These are phyloP conservation scores for Archivesica marissinica DNA, from an alignment of 1,140 invertebrate genomes.

Conservation along the genomic window DNA sequence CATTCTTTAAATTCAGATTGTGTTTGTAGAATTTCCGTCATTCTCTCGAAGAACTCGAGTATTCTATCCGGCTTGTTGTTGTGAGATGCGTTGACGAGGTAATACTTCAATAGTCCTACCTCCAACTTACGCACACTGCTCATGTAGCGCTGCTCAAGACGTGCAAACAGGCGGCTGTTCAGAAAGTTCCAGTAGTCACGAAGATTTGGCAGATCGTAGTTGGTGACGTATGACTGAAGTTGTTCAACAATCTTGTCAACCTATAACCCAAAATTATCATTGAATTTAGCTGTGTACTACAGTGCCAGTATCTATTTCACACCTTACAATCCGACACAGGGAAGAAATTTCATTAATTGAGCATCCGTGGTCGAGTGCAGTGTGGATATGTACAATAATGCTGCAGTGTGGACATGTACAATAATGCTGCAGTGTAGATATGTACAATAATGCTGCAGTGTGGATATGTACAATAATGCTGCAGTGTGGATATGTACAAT, in stretches of 20 bases:
- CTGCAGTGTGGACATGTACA: too few relatives aligned
- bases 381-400: too few relatives aligned
- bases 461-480: too few relatives aligned
- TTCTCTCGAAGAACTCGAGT: slow-evolving; percentile 94
- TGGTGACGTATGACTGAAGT: slow-evolving; percentile 90
- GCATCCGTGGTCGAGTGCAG: too few relatives aligned
- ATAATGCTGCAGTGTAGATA: too few relatives aligned
- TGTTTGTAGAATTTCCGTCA: slow-evolving; percentile 93
- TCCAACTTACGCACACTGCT: slow-evolving; percentile 93
- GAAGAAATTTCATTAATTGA: too few relatives aligned
- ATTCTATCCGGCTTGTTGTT: slow-evolving; percentile 94
- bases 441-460: too few relatives aligned
- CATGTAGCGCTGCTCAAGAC: slow-evolving; percentile 93
- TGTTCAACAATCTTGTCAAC: slow-evolving; percentile 96
- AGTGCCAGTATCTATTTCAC: too few relatives aligned
- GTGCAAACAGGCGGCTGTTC: slow-evolving; percentile 93
- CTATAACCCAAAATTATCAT: slow-evolving; percentile 82
- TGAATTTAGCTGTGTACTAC: too few relatives aligned
- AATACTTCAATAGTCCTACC: slow-evolving; percentile 94
- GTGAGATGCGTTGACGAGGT: slow-evolving; percentile 93
- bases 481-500: too few relatives aligned
- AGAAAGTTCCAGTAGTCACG: slow-evolving; percentile 95
- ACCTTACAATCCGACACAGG: too few relatives aligned
- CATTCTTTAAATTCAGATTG: slow-evolving; percentile 98
- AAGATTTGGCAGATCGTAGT: slow-evolving; percentile 90